Base-by-base conservation (phyloP, 1,140 invertebrate genomes). In the Drosophila parabipectinata region DNA sequence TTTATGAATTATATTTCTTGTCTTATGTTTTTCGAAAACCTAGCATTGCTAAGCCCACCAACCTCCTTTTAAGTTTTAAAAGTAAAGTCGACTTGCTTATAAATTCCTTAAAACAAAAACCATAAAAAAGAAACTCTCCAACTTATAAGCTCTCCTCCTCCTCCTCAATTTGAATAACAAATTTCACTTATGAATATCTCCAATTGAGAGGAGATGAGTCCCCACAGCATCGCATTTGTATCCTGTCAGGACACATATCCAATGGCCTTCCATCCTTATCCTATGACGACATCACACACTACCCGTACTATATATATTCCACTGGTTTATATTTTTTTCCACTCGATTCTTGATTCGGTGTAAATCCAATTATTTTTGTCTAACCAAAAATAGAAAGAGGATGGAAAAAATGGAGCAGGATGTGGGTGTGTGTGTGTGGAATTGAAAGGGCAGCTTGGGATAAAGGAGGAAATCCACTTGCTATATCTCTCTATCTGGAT, bases 281-380 rank as follows among this genome's bases (percentile, higher is more conserved):
- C 67, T 39, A 69, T 69, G 67, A 69, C 67, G 67, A 69, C 67
- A 69, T 69, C 32, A 48, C 54, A 61, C 24, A 21, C 53, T 10
- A 28, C 18, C 34, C 24, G 24, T 34, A 37, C 28, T 26, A 21
- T 41, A 32, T 21, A 32, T 21, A 8, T 18, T 18, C 52, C 50
- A 45, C 8, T 7, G 10, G n/a, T 9, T 18, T 34, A 18, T 32
- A 18, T 18, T 18, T 37, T 28, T 10, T 41, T 28, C 45, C n/a
- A 32, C 64, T 69, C 10, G 50, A 67, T 68, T 48, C 66, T 56
- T 68, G 67, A 69, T 50, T 69, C 44, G 67, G 68, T 72, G 67
- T 72, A 72, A 60, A 60, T 72, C 68, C 68, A 72, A 72, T 72
- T 72, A 72, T 72, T 60, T 72, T 72, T 45, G 68, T 72, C 67